Evolutionary conservation across 2,113 vertebrate genomes (phyloP).

Genomic region (Cochlearius cochlearius): DNA sequence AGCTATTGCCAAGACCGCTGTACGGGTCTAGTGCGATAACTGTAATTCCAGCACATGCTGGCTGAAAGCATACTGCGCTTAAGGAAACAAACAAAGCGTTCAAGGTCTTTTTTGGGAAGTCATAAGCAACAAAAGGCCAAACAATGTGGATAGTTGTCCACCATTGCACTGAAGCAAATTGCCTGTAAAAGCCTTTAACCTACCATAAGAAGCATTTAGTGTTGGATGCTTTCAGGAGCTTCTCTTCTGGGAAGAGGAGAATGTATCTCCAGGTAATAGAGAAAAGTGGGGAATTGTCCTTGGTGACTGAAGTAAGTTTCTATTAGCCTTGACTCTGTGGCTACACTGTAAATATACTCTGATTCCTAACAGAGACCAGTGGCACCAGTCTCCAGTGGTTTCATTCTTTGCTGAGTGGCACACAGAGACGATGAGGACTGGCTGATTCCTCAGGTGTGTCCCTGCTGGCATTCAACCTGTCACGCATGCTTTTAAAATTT

Average conservation of each 20-base stretch:
- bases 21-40: not conserved
- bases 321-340: not conserved
- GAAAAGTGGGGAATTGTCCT: constrained; percentile 16
- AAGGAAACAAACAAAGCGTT: constrained; percentile 39
- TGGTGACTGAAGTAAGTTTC: constrained; percentile 5
- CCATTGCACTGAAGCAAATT: constrained; percentile 22
- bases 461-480: not conserved
- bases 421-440: not conserved
- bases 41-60: constrained; percentile 1
- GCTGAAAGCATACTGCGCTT: not conserved
- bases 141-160: constrained; percentile 21
- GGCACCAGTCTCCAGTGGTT: not conserved
- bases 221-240: constrained; percentile 49
- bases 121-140: constrained; percentile 40
- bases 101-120: constrained; percentile 62
- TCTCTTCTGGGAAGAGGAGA: constrained; percentile 55
- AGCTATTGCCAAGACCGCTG: constrained; percentile 4
- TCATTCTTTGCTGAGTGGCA: not conserved
- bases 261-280: constrained; percentile 50
- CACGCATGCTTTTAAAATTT: not conserved
- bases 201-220: constrained; percentile 50
- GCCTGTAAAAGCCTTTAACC: constrained; percentile 62
- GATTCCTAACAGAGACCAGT: not conserved
- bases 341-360: not conserved
- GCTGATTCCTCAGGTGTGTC: not conserved